phyloP scores from a whole-genome alignment of 2,797 vertebrate species.

The Chromobotia macracanthus region DNA sequence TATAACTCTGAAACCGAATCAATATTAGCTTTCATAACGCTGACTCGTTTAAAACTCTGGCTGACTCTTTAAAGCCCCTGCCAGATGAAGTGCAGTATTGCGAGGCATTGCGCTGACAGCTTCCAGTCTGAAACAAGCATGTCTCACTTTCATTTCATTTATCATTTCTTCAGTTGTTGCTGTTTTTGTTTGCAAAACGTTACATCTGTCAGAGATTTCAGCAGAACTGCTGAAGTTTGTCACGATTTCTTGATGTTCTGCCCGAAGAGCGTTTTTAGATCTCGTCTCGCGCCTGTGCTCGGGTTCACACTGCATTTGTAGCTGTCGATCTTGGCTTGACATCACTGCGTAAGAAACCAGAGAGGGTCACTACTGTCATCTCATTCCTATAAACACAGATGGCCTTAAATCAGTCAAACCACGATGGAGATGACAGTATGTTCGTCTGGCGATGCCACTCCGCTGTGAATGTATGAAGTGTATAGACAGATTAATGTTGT shows the following conservation, averaged over 20 bases:
- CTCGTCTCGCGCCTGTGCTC: neutral
- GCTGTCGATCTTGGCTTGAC: conserved; percentile 24
- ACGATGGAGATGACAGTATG: neutral
- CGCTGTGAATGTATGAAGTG: neutral
- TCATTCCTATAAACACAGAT: conserved; percentile 20
- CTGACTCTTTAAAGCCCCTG: conserved; percentile 33
- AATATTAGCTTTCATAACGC: conserved; percentile 33
- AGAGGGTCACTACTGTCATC: conserved; percentile 28
- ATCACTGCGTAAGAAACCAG: conserved; percentile 7
- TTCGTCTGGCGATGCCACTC: neutral
- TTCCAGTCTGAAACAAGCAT: conserved; percentile 12
- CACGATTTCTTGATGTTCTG: conserved; percentile 34
- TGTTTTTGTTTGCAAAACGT: conserved; percentile 17
- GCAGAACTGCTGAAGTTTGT: conserved; percentile 19
- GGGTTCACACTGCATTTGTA: conserved; percentile 7
- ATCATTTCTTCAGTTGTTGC: conserved; percentile 21
- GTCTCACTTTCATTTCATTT: conserved; percentile 33
- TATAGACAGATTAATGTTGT: neutral
- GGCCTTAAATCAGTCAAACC: conserved; percentile 25
- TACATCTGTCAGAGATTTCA: conserved; percentile 39
- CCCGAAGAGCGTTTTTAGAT: conserved; percentile 8
- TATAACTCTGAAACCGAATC: conserved; percentile 36
- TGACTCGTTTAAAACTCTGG: conserved; percentile 26
- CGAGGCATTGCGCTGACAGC: conserved; percentile 29
- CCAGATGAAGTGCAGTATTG: conserved; percentile 11